Percentiles rank a stretch among this genome's conserved stretches.
Conservation (phyloP, 2,797 vertebrate species). For the Merluccius polli region DNA sequence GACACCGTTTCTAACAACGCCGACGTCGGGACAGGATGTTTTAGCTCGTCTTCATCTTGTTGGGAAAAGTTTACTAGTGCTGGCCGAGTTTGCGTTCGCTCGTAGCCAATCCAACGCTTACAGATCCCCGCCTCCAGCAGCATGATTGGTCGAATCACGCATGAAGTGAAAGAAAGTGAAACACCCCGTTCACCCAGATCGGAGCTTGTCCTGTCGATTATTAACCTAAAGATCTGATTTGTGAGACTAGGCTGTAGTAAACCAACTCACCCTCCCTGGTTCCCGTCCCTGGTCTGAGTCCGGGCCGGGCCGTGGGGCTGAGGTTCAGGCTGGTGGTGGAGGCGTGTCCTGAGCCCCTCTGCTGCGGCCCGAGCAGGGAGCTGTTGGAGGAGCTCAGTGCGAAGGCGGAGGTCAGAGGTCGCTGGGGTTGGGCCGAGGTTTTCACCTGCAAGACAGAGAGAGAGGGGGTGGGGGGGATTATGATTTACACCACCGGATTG, state of each 20-base stretch:
- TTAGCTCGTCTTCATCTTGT: not conserved
- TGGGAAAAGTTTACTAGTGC: not conserved
- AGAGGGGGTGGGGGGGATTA: slow-evolving; percentile 35
- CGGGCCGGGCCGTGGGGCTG: slow-evolving; percentile 30
- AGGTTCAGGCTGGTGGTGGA: slow-evolving; percentile 8
- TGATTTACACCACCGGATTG: slow-evolving; percentile 22
- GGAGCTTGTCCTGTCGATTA: not conserved
- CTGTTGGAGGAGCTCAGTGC: slow-evolving; percentile 53
- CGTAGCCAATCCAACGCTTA: not conserved
- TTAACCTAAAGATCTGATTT: not conserved
- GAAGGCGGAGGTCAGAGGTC: slow-evolving; percentile 70
- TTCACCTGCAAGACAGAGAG: slow-evolving; percentile 66
- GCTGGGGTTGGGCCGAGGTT: slow-evolving; percentile 53
- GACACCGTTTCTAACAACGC: too few relatives aligned
- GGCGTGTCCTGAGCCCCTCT: slow-evolving; percentile 41
- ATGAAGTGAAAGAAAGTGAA: not conserved
- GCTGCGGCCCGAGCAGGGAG: slow-evolving; percentile 47
- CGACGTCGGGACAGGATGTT: too few relatives aligned
- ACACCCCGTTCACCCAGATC: too few relatives aligned
- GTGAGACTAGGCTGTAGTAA: not conserved
- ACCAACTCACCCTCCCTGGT: not conserved
- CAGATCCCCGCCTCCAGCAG: not conserved
- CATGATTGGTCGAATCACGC: not conserved
- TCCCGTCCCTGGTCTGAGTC: slow-evolving; percentile 38
- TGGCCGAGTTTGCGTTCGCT: not conserved